phyloP scores from a whole-genome alignment of 2,888 invertebrate species.

The Antheraea yamamai region DNA sequence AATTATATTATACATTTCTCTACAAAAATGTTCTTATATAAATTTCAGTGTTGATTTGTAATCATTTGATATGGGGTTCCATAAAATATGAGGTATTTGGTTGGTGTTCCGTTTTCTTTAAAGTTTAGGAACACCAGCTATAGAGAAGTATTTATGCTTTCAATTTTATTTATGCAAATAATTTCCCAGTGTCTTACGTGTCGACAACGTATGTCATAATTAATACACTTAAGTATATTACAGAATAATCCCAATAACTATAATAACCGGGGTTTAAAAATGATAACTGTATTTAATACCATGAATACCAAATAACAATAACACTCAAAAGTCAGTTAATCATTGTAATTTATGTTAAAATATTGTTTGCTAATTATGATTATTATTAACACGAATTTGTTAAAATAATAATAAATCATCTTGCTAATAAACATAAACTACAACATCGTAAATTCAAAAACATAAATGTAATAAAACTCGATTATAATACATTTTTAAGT shows the following conservation, averaged over 20 bases:
- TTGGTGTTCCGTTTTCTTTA: too few species aligned
- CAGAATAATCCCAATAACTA: neutral
- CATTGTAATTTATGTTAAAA: slow-evolving; percentile 12
- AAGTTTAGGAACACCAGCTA: too few species aligned
- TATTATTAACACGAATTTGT: neutral
- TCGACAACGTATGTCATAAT: too few species aligned
- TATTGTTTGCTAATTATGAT: slow-evolving; percentile 10
- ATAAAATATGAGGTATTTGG: too few species aligned
- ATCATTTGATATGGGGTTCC: too few species aligned
- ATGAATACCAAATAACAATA: neutral
- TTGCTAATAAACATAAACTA: slow-evolving; percentile 29
- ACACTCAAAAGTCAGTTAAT: neutral
- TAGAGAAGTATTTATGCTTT: too few species aligned
- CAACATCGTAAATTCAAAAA: slow-evolving; percentile 29
- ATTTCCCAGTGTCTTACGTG: too few species aligned
- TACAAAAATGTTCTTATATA: too few species aligned
- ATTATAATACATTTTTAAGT: slow-evolving; percentile 26
- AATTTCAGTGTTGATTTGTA: too few species aligned
- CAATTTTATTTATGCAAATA: too few species aligned
- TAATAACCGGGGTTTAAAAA: neutral
- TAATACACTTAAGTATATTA: neutral
- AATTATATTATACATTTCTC: too few species aligned
- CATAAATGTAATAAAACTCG: slow-evolving; percentile 31
- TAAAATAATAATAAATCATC: slow-evolving; percentile 25
- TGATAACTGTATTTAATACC: neutral